Evolutionary conservation across 2,113 vertebrate species (phyloP).

Genomic region (Sialia sialis): DNA sequence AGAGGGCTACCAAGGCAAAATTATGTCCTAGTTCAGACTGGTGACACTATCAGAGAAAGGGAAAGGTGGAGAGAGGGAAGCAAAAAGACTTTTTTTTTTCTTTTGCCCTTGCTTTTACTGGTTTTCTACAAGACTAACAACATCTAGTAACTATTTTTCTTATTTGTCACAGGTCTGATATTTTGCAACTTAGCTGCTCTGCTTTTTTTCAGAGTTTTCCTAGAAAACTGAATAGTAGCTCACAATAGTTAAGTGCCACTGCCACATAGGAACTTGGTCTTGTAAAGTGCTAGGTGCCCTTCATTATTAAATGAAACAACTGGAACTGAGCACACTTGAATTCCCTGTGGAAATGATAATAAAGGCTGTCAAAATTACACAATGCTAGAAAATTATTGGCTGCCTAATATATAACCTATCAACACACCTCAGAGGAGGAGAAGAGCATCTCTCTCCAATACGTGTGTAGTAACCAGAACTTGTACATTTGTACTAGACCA

Average conservation of each 20-base stretch:
- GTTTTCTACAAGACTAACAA: neutral
- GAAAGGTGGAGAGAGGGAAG: neutral
- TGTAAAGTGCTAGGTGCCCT: slow-evolving; percentile 1
- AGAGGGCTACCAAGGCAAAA: slow-evolving; percentile 8
- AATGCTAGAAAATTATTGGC: neutral
- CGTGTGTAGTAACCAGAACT: neutral
- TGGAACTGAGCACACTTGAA: neutral
- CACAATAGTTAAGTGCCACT: neutral
- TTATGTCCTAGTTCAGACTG: neutral
- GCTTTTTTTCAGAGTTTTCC: neutral
- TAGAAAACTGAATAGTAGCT: neutral
- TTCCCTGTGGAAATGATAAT: neutral
- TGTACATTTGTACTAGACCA: neutral
- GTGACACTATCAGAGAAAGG: neutral
- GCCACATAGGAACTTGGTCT: neutral
- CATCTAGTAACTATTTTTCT: neutral
- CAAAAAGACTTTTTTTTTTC: neutral
- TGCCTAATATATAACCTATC: neutral
- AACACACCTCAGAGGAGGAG: neutral
- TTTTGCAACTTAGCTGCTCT: neutral
- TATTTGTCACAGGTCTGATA: neutral
- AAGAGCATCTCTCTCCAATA: neutral
- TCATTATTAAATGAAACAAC: neutral
- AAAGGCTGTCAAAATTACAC: neutral
- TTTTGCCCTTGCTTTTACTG: neutral